Evolutionary conservation across 1,140 invertebrate genomes (phyloP).

Genomic region (Listronotus bonariensis): DNA sequence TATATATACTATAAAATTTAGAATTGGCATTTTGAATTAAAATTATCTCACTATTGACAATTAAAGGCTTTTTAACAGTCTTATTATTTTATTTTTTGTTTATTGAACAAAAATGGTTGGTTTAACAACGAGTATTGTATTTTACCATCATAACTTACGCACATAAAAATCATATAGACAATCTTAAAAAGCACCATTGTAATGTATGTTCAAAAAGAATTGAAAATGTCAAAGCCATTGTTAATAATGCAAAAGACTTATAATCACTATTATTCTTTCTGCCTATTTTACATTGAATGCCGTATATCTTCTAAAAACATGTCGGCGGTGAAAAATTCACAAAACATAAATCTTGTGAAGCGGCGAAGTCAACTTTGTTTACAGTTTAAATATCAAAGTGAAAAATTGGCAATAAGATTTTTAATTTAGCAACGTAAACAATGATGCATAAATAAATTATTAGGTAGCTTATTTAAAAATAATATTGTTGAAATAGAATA

Average conservation of each 20-base stretch:
- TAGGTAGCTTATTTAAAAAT: too few relatives aligned
- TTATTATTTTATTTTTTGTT: too few relatives aligned
- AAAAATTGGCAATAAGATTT: conserved; percentile 32
- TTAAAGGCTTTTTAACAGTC: too few relatives aligned
- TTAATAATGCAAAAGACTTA: conserved; percentile 34
- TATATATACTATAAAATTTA: too few relatives aligned
- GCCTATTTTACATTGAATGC: conserved; percentile 51
- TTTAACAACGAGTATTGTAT: too few relatives aligned
- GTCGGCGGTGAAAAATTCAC: conserved; percentile 47
- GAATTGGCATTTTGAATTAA: too few relatives aligned
- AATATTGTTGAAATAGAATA: too few relatives aligned
- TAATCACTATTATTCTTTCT: conserved; percentile 49
- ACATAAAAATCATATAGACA: conserved; percentile 20
- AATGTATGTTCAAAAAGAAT: conserved; percentile 20
- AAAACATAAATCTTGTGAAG: conserved; percentile 48
- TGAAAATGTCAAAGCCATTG: conserved; percentile 29
- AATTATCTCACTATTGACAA: too few relatives aligned
- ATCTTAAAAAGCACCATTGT: conserved; percentile 22
- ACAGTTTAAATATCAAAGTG: neutral
- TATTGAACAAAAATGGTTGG: too few relatives aligned
- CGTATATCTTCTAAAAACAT: conserved; percentile 48
- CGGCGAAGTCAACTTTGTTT: conserved; percentile 37
- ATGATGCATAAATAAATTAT: conserved; percentile 19
- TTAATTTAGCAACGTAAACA: conserved; percentile 22
- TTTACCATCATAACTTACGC: conserved; percentile 5